Conservation (phyloP, 2,888 invertebrate genomes). For the Clepsis dumicolana region DNA sequence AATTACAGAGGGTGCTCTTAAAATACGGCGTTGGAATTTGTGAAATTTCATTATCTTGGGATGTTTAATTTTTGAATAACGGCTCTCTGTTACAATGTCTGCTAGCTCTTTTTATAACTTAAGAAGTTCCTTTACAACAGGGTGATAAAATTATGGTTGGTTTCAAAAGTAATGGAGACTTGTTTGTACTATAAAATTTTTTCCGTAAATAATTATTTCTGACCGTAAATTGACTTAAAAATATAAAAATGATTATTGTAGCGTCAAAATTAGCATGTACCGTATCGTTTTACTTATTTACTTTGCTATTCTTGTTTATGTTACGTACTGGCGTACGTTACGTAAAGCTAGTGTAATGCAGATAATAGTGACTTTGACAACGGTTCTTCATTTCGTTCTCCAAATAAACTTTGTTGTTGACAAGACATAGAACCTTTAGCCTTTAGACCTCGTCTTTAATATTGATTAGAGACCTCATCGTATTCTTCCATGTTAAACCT, state of each 20-base stretch:
- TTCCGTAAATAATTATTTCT: too few relatives aligned
- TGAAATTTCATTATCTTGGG: conserved; percentile 52
- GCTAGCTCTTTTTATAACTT: conserved; percentile 7
- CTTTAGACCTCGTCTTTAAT: neutral
- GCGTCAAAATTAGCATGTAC: too few relatives aligned
- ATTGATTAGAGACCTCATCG: neutral
- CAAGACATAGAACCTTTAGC: too few relatives aligned
- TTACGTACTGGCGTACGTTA: too few relatives aligned
- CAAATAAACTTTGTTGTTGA: too few relatives aligned
- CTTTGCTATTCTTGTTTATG: too few relatives aligned
- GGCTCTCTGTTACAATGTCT: conserved; percentile 9
- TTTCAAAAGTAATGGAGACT: neutral
- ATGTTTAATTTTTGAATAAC: conserved; percentile 45
- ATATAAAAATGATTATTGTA: too few relatives aligned
- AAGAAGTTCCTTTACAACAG: neutral
- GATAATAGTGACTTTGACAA: too few relatives aligned
- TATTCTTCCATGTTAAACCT: neutral
- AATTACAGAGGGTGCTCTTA: conserved; percentile 42
- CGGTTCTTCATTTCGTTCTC: too few relatives aligned
- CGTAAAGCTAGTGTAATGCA: too few relatives aligned
- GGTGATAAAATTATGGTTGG: neutral
- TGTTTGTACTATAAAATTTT: neutral
- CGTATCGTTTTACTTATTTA: too few relatives aligned
- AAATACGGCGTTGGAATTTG: conserved; percentile 44
- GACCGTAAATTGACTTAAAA: too few relatives aligned